These are phyloP conservation scores for Nomada ferruginata DNA, from an alignment of 2,888 invertebrate species.

Conservation along the genomic window DNA sequence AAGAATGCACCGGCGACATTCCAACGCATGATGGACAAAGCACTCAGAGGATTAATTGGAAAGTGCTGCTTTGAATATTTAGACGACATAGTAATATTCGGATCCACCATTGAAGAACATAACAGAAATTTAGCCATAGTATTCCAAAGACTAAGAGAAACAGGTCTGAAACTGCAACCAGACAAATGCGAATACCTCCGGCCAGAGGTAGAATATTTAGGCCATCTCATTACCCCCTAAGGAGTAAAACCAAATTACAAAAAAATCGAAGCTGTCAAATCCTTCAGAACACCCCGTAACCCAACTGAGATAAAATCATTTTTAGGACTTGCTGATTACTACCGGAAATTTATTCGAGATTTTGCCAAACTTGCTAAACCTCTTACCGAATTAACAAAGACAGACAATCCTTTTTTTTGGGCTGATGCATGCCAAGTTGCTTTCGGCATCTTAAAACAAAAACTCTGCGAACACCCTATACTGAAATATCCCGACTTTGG, in stretches of 20 bases:
- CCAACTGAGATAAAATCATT: not conserved
- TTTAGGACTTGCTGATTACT: not conserved
- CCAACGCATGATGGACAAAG: conserved; percentile 23
- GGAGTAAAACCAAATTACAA: not conserved
- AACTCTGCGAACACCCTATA: not conserved
- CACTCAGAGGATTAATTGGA: conserved; percentile 1
- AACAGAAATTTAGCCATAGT: not conserved
- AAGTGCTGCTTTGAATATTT: conserved; percentile 26
- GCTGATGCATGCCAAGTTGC: not conserved
- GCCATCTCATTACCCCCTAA: not conserved
- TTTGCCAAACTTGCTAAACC: too few relatives aligned
- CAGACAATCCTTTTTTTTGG: not conserved
- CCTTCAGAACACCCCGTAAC: not conserved
- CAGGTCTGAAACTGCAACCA: not conserved
- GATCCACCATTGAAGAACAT: conserved; percentile 8
- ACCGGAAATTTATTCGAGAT: not conserved
- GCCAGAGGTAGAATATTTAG: too few relatives aligned
- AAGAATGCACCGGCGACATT: conserved; percentile 24
- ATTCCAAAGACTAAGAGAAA: not conserved
- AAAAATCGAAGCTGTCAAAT: not conserved
- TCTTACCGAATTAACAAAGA: too few relatives aligned
- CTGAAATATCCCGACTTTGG: not conserved
- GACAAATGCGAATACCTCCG: too few relatives aligned
- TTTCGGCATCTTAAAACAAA: not conserved
- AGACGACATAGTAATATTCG: conserved; percentile 31